A percentile compares a stretch with the other conserved stretches of the same genome.
phyloP scores from a whole-genome alignment of 2,888 invertebrate species.

The Epinotia nisella region DNA sequence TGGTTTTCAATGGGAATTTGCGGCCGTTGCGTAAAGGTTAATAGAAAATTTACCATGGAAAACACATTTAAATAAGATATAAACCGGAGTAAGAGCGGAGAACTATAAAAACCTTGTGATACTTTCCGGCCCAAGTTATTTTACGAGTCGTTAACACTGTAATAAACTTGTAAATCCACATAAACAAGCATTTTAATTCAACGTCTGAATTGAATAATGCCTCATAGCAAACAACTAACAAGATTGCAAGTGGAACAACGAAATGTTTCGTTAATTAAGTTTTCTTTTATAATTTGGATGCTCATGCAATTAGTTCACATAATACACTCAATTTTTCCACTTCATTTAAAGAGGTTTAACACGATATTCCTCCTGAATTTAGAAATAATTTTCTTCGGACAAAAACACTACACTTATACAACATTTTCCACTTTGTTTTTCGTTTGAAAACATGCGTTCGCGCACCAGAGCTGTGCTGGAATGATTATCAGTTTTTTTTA shows the following conservation, averaged over 20 bases:
- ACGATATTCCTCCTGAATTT: neutral
- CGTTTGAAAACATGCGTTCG: conserved; percentile 68
- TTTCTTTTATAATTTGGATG: neutral
- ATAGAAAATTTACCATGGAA: conserved; percentile 31
- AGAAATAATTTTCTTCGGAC: neutral
- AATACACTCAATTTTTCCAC: neutral
- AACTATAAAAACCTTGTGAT: conserved; percentile 14
- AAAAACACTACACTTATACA: neutral
- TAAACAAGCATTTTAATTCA: conserved; percentile 25
- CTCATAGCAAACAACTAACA: neutral
- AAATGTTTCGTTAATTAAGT: neutral
- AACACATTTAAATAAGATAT: conserved; percentile 20
- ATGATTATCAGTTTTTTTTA: conserved; percentile 81
- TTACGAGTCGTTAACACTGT: conserved; percentile 16
- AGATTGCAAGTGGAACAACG: conserved; percentile 1
- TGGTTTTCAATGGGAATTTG: conserved; percentile 38
- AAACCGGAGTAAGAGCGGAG: conserved; percentile 10
- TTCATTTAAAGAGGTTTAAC: neutral
- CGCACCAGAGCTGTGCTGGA: conserved; percentile 69
- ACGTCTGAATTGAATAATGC: neutral
- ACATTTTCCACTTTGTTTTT: conserved; percentile 11
- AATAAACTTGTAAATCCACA: conserved; percentile 28
- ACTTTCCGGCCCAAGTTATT: conserved; percentile 9
- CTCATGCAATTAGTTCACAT: neutral
- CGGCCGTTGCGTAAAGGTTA: conserved; percentile 35